Evolutionary conservation across 2,888 invertebrate genomes (phyloP), one percentile per base, ranked within the genome.

Genomic region (Buathra laborator): DNA sequence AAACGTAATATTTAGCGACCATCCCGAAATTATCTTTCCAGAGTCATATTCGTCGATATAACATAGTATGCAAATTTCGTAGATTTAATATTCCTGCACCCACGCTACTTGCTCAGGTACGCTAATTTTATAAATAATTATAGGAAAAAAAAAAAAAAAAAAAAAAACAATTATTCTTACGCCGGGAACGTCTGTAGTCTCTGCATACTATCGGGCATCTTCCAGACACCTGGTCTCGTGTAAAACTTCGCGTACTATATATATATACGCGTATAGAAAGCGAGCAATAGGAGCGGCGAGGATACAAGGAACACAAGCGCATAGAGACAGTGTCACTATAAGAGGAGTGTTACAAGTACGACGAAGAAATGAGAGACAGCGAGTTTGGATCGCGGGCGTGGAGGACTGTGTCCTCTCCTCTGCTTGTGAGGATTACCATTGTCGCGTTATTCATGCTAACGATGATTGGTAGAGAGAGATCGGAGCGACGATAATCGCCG

Each of bases 391-490:
- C 74, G 62, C 83, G 62, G 68, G 75, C 83, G 70, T 44, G 67
- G 43, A 77, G 56, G 67, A 77, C 53, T 67, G 44, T 67, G 44
- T 29, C 24, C 14, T 48, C 48, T 48, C 16, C 44, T 89, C 89
- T 44, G 56, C 43, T 74, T 89, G 89, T 89, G 90, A 89, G 91
- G 91, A 93, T 92, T 92, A 92, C 90, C 89, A 92, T 93, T 92
- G 92, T 92, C 92, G 91, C 90, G 90, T 92, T 92, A 92, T 92
- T 93, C 91, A 92, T 92, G 90, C 90, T 92, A 92, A 93, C 91
- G 93, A 93, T 91, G 92, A 93, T 93, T 92, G 91, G 91, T 90
- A 86, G 91, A 80, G 64, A 83, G 80, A 80, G 92, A 92, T 93
- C 91, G 91, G 90, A 86, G 88, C 88, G 86, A 86, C 89, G 93